A percentile compares a stretch with the other conserved stretches of the same genome.
Evolutionary conservation across 2,888 invertebrate genomes (phyloP).

Genomic region (Nomada ferruginata): DNA sequence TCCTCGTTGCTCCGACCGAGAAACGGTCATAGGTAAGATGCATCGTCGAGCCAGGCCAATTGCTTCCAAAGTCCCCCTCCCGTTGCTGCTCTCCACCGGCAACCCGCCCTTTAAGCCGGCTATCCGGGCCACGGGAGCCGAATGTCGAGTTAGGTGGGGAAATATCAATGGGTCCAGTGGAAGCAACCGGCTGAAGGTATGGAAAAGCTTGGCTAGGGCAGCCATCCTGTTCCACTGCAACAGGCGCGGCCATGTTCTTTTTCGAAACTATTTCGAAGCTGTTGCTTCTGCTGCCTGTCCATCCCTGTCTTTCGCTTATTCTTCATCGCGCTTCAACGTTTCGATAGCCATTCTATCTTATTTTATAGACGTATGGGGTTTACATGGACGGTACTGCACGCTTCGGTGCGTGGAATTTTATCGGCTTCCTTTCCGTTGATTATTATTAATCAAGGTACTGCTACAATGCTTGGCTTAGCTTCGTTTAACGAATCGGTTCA

Average conservation of each 20-base stretch:
- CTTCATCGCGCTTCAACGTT: too few relatives aligned
- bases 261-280: slow-evolving; percentile 25
- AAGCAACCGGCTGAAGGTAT: slow-evolving; percentile 48
- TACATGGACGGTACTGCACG: background rate
- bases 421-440: too few relatives aligned
- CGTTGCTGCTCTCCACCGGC: slow-evolving; percentile 70
- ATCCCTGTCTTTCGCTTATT: background rate
- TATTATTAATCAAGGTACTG: background rate
- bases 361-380: slow-evolving; percentile 15
- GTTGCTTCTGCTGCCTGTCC: slow-evolving; percentile 22
- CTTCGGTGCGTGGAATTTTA: background rate
- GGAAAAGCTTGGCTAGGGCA: slow-evolving; percentile 60
- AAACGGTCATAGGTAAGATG: slow-evolving; percentile 56
- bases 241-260: slow-evolving; percentile 67
- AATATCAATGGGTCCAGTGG: too few relatives aligned
- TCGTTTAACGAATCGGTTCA: slow-evolving; percentile 23
- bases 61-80: slow-evolving; percentile 60
- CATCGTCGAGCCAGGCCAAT: slow-evolving; percentile 61
- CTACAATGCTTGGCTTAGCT: background rate
- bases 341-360: background rate
- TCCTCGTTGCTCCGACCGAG: slow-evolving; percentile 55
- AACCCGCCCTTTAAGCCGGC: slow-evolving; percentile 61
- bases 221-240: slow-evolving; percentile 61
- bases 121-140: slow-evolving; percentile 35
- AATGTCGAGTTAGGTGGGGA: slow-evolving; percentile 24